Evolutionary conservation across 2,888 invertebrate genomes (phyloP), one percentile per base, ranked within the genome.

Genomic region (Galerucella calmariensis): DNA sequence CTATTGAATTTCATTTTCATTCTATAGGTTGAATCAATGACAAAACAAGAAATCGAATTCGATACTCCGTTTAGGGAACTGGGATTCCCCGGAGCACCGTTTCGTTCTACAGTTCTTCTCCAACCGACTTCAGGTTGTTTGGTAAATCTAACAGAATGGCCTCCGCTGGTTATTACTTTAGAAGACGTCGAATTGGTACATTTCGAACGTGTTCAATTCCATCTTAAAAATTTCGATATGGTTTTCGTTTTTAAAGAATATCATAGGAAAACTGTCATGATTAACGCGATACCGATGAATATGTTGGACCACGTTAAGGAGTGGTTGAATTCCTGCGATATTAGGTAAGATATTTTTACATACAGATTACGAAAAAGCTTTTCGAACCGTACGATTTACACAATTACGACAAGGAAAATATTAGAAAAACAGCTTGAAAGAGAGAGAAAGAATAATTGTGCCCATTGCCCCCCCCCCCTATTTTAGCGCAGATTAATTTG

Each of bases 221-320:
- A 98, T 85, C 89, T 99, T 82, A 97, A 99, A 89, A 99, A 99
- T 89, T 99, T 99, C 87, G 99, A 99, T 87, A 99, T 99, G 97
- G 97, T 99, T 78, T 99, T 99, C 86, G 96, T 99, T 67, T 99
- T 99, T 87, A 99, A 99, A 88, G 99, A 99, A 88, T 99, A 99
- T 87, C 91, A 92, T 67, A 93, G 94, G 83, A 98, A 98, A 88
- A 94, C 96, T 0, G 94, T 97, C 0, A 98, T 97, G 96, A 95
- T 99, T 2, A 98, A 98, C 86, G 97, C 99, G n/a, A 97, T 99
- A 85, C 99, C 99, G 0, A 99, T 99, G 98, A 95, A 96, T 86
- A 94, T 98, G 94, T 90, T 99, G 87, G 99, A 99, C 89, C 97
- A 98, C 88, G 98, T 99, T 2, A 99, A 99, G 88, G 99, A 99